Evolutionary conservation across 2,888 invertebrate genomes (phyloP).

Genomic region (Phalangium opilio): DNA sequence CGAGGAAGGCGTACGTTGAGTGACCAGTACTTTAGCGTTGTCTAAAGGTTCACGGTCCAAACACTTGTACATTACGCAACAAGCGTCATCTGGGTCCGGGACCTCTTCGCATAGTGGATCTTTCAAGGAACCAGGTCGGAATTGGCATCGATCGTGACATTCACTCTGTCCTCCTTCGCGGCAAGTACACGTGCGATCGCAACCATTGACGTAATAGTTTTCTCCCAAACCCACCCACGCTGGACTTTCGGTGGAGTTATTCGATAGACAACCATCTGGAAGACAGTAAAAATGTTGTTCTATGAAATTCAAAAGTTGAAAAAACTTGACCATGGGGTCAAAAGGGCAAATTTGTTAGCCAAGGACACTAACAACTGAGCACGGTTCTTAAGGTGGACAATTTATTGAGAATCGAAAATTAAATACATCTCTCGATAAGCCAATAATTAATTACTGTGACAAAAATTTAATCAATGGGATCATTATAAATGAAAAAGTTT

Average conservation of each 20-base stretch:
- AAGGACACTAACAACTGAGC: neutral
- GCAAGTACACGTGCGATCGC: conserved; percentile 59
- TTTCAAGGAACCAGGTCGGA: neutral
- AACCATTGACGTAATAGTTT: conserved; percentile 52
- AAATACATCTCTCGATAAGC: no score
- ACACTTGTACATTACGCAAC: conserved; percentile 12
- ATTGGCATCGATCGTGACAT: conserved; percentile 8
- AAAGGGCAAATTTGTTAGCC: no score
- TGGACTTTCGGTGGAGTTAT: conserved; percentile 25
- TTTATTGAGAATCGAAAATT: no score
- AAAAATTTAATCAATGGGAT: no score
- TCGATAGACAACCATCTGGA: conserved; percentile 7
- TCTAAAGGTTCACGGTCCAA: neutral
- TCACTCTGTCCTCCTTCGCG: conserved; percentile 42
- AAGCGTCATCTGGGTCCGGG: conserved; percentile 13
- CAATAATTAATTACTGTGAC: no score
- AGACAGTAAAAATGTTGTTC: neutral
- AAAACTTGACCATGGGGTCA: no score
- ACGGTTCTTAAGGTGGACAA: no score
- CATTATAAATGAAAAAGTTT: no score
- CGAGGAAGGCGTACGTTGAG: conserved; percentile 21
- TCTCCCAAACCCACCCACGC: conserved; percentile 49
- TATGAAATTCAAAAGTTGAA: no score
- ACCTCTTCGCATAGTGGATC: conserved; percentile 11
- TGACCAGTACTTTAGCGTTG: conserved; percentile 25